phyloP scores from a whole-genome alignment of 1,140 invertebrate species.

The Pseudachorutes palmiensis region DNA sequence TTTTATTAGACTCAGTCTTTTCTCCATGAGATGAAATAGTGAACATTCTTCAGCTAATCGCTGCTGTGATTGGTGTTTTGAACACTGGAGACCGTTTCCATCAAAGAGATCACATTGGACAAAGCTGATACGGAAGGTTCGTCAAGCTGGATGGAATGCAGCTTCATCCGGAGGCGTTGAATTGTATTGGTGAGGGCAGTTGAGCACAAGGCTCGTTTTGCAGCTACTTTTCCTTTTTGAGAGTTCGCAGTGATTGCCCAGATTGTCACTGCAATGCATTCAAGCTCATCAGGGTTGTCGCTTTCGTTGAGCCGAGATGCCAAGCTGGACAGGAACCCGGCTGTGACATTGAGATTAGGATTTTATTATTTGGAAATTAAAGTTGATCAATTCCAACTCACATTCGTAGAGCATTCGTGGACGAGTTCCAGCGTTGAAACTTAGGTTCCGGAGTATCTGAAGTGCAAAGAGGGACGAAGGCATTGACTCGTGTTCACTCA shows the following conservation, averaged over 20 bases:
- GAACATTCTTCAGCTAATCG: too few relatives aligned
- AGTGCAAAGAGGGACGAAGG: constrained; percentile 17
- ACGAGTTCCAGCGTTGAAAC: constrained; percentile 28
- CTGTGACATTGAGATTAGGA: constrained; percentile 17
- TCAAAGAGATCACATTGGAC: constrained; percentile 10
- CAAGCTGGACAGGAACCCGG: constrained; percentile 20
- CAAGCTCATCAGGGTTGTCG: constrained; percentile 24
- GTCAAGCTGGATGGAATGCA: constrained; percentile 22
- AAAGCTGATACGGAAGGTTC: background rate
- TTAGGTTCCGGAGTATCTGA: constrained; percentile 29
- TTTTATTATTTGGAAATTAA: background rate
- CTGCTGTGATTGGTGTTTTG: background rate
- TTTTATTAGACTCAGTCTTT: background rate
- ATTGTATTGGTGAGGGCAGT: constrained; percentile 16
- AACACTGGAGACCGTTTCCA: constrained; percentile 9
- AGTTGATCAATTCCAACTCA: constrained; percentile 27
- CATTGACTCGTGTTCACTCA: constrained; percentile 15
- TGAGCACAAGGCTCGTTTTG: constrained; percentile 24
- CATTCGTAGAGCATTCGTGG: constrained; percentile 28
- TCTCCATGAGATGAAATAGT: too few relatives aligned
- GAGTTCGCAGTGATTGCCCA: constrained; percentile 34
- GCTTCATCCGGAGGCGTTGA: constrained; percentile 16
- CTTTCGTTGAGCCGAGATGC: constrained; percentile 16
- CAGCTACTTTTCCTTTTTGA: constrained; percentile 29
- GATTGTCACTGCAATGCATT: constrained; percentile 23